A percentile compares a stretch with the other conserved stretches of the same genome.
Conservation (phyloP, 2,797 vertebrate genomes). For the Aotus griseimembra region DNA sequence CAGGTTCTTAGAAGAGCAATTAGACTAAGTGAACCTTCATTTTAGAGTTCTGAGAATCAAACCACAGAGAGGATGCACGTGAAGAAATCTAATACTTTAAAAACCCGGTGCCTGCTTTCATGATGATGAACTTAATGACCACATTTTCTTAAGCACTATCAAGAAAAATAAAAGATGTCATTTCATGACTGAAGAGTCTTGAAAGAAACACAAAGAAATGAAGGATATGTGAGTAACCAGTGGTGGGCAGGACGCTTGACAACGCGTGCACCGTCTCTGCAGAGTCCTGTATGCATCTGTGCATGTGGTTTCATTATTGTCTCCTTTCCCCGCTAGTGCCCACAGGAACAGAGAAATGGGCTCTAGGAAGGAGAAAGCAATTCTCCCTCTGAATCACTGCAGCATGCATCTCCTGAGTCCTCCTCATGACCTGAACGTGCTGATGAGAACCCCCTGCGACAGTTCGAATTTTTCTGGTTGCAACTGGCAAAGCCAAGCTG, state of each 20-base stretch:
- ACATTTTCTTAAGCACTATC: conserved; percentile 26
- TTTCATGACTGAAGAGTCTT: not conserved
- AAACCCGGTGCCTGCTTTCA: conserved; percentile 45
- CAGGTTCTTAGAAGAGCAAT: conserved; percentile 11
- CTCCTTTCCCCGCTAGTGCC: not conserved
- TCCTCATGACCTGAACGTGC: not conserved
- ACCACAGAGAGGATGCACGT: not conserved
- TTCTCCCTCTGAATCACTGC: not conserved
- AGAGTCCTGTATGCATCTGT: fast-evolving
- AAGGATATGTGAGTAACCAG: fast-evolving
- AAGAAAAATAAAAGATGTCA: not conserved
- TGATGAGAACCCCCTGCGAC: not conserved
- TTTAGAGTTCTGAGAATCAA: conserved; percentile 17
- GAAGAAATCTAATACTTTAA: conserved; percentile 44
- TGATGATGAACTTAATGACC: conserved; percentile 25
- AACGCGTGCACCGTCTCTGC: fast-evolving
- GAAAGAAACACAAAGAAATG: not conserved
- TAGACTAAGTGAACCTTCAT: conserved; percentile 31
- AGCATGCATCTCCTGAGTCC: too few relatives aligned
- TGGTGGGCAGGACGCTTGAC: fast-evolving
- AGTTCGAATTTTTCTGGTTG: not conserved
- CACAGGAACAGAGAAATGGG: not conserved
- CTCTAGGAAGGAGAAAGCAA: too few relatives aligned
- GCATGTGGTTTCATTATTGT: fast-evolving
- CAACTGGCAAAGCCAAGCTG: not conserved